Base-by-base conservation (phyloP, 2,113 vertebrate genomes). In the Polypterus bichir region DNA sequence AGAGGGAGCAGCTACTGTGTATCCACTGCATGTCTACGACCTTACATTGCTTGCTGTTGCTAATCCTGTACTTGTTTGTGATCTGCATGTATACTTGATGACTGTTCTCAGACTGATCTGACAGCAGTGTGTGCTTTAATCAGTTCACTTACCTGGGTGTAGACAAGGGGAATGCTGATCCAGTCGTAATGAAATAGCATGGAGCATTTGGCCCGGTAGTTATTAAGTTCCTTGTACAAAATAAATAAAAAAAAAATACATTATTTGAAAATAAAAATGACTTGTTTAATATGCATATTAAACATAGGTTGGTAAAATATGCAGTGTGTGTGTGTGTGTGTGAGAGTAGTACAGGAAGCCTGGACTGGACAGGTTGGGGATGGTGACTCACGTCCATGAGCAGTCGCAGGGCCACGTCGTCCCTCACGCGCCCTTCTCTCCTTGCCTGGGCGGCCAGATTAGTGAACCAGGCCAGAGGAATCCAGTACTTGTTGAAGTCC, bases 401-500 rank as follows among this genome's bases (percentile, higher is more conserved):
- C 56, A 93, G 80, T 59, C 84, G 78, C n/a, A 95, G 75, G 3
- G 92, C 81, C 0, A 94, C 80, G 10, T 93, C 88, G 0, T 93
- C 89, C 6, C 65, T 80, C 63, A 93, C 83, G 4, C 76, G 71
- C 3, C 88, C 84, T 5, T 92, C 92, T 60, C 73, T 76, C 61
- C 90, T 77, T 0, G 91, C 89, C 61, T 74, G 78, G 7, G 91
- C 84, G 0, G 85, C 90, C 76, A 93, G 78, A 68, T 93, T 95
- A 4, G 88, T 85, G 69, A 93, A 92, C 91, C 93, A 95, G 2
- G 91, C 83, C 2, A 91, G 77, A 5, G 92, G 93, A 65, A 97
- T 86, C 90, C 92, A 93, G 80, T 94, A 97, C 68, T 94, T 94
- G 78, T 94, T 94, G 71, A 92, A 95, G 68, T 93, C 88, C 0